Evolutionary conservation across 2,888 invertebrate species (phyloP).

Genomic region (Sylvicola cinctus): DNA sequence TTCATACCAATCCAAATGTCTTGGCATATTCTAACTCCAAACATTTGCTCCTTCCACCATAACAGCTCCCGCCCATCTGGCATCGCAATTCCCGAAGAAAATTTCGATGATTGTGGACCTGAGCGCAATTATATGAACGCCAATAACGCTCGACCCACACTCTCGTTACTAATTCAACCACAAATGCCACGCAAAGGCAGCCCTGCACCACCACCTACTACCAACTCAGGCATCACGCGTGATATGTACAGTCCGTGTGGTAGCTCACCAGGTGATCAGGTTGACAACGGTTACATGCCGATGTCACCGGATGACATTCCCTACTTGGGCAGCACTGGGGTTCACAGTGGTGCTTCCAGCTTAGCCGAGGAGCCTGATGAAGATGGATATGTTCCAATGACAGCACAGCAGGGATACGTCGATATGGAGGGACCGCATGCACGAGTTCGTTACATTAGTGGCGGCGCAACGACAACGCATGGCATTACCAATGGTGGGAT

Average conservation of each 20-base stretch:
- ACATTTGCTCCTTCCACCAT: no score
- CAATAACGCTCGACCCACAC: no score
- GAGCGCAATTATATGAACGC: background rate
- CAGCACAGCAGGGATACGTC: slow-evolving; percentile 29
- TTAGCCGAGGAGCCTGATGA: slow-evolving; percentile 27
- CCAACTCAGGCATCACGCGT: slow-evolving; percentile 17
- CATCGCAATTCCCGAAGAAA: slow-evolving; percentile 39
- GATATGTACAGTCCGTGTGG: slow-evolving; percentile 31
- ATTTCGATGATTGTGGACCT: slow-evolving; percentile 27
- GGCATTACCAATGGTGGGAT: slow-evolving; percentile 20
- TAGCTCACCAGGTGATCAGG: slow-evolving; percentile 26
- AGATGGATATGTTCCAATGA: slow-evolving; percentile 45
- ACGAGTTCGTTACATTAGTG: no score
- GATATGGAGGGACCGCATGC: slow-evolving; percentile 32
- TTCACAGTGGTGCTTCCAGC: slow-evolving; percentile 42
- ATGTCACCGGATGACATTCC: slow-evolving; percentile 26
- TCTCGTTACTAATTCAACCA: no score
- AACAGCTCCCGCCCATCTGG: slow-evolving; percentile 14
- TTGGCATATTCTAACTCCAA: no score
- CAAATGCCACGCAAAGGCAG: slow-evolving; percentile 6
- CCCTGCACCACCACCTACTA: slow-evolving; percentile 8
- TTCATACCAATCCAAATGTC: no score
- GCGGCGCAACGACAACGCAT: slow-evolving; percentile 4
- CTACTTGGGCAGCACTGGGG: slow-evolving; percentile 24
- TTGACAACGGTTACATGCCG: slow-evolving; percentile 28